phyloP scores from a whole-genome alignment of 2,888 invertebrate genomes.

The Zaprionus bogoriensis region DNA sequence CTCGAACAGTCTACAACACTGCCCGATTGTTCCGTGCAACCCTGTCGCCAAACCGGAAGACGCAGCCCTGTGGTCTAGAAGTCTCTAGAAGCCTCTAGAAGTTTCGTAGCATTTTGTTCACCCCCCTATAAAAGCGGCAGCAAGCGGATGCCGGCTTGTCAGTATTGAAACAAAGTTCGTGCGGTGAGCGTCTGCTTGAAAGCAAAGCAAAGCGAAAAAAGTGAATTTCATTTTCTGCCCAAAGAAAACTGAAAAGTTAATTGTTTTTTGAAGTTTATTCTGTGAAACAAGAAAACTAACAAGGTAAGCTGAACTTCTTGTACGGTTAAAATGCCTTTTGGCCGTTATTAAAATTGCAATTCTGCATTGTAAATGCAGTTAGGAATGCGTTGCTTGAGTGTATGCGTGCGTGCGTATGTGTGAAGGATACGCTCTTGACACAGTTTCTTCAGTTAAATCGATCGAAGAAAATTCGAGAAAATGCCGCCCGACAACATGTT shows the following conservation, averaged over 20 bases:
- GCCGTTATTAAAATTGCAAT: not conserved
- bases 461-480: constrained; percentile 46
- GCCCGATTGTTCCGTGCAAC: constrained; percentile 21
- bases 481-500: constrained; percentile 3
- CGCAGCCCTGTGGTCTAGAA: constrained; percentile 74
- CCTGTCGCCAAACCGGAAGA: constrained; percentile 47
- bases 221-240: constrained; percentile 53
- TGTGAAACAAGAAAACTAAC: constrained; percentile 48
- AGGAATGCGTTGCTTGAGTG: not conserved
- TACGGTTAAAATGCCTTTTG: not conserved
- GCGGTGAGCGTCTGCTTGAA: constrained; percentile 40
- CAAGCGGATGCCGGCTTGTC: constrained; percentile 53
- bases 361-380: not conserved
- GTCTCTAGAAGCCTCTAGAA: constrained; percentile 73
- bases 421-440: constrained; percentile 40
- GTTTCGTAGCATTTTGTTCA: constrained; percentile 36
- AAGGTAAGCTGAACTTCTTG: constrained; percentile 62
- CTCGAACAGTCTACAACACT: constrained; percentile 19
- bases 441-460: constrained; percentile 28
- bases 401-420: not conserved
- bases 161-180: constrained; percentile 71
- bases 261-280: constrained; percentile 49
- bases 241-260: constrained; percentile 46
- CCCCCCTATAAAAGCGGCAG: constrained; percentile 69
- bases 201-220: constrained; percentile 28